A percentile compares a stretch with the other conserved stretches of the same genome.
These are phyloP conservation scores for Drosophila phalerata DNA, from an alignment of 2,888 invertebrate species.

Conservation along the genomic window DNA sequence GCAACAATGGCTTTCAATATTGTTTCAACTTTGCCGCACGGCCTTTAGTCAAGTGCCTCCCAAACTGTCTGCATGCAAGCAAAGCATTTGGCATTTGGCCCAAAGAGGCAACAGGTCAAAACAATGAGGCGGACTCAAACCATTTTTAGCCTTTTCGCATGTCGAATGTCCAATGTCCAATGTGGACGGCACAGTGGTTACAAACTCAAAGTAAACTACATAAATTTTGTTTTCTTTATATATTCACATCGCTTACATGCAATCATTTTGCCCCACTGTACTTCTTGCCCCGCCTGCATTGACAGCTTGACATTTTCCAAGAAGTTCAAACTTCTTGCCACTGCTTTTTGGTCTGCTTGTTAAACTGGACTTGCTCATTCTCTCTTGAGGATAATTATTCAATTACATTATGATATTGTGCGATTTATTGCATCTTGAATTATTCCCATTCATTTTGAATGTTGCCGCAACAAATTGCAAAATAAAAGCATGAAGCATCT, in stretches of 20 bases:
- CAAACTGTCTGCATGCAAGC: slow-evolving; percentile 61
- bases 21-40: slow-evolving; percentile 71
- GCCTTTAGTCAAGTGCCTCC: slow-evolving; percentile 63
- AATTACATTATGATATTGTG: slow-evolving; percentile 14
- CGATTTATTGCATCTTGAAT: slow-evolving; percentile 22
- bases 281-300: slow-evolving; percentile 5
- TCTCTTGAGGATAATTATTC: slow-evolving; percentile 48
- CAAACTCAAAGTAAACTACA: background rate
- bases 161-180: slow-evolving; percentile 44
- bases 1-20: slow-evolving; percentile 9
- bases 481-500: slow-evolving; percentile 68
- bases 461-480: slow-evolving; percentile 72
- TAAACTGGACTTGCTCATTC: background rate
- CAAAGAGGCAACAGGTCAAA: slow-evolving; percentile 29
- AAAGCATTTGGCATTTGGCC: slow-evolving; percentile 58
- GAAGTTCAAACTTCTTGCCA: slow-evolving; percentile 30
- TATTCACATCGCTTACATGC: background rate
- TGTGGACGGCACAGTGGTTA: slow-evolving; percentile 45
- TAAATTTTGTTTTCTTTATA: background rate
- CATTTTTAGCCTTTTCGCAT: slow-evolving; percentile 48
- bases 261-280: slow-evolving; percentile 43
- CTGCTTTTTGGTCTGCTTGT: slow-evolving; percentile 23
- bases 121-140: slow-evolving; percentile 43
- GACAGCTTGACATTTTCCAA: slow-evolving; percentile 70
- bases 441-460: slow-evolving; percentile 42